Conservation (phyloP, 1,140 invertebrate genomes). For the Prorops nasuta region DNA sequence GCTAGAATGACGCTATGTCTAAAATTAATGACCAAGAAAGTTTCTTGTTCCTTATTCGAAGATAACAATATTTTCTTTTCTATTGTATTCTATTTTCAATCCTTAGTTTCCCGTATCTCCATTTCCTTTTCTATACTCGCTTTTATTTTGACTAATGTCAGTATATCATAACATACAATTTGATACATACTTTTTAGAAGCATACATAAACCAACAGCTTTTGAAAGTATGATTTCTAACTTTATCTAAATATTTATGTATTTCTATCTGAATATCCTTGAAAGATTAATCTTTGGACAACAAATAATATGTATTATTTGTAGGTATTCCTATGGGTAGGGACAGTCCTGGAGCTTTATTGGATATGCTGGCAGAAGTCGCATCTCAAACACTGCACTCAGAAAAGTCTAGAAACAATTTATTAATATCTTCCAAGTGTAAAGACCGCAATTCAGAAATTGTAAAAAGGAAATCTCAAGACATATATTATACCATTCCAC, state of each 20-base stretch:
- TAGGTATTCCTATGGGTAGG: conserved; percentile 41
- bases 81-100: not conserved
- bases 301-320: conserved; percentile 1
- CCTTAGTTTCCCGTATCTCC: not conserved
- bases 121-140: not conserved
- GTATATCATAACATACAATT: conserved; percentile 3
- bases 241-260: too few species aligned
- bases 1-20: conserved; percentile 45
- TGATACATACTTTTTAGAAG: not conserved
- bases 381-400: conserved; percentile 55
- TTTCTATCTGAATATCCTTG: too few species aligned
- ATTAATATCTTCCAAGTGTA: conserved; percentile 29
- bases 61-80: not conserved
- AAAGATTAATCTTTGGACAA: not conserved
- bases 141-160: conserved; percentile 1
- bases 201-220: too few species aligned
- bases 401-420: conserved; percentile 41
- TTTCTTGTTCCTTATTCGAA: not conserved
- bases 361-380: conserved; percentile 59
- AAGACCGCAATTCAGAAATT: conserved; percentile 17
- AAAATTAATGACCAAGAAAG: conserved; percentile 10
- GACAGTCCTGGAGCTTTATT: conserved; percentile 50
- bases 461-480: conserved; percentile 39
- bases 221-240: too few species aligned
- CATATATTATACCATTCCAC: conserved; percentile 48